These are phyloP conservation scores for Corythoichthys intestinalis DNA, from an alignment of 2,113 vertebrate genomes.

Conservation along the genomic window DNA sequence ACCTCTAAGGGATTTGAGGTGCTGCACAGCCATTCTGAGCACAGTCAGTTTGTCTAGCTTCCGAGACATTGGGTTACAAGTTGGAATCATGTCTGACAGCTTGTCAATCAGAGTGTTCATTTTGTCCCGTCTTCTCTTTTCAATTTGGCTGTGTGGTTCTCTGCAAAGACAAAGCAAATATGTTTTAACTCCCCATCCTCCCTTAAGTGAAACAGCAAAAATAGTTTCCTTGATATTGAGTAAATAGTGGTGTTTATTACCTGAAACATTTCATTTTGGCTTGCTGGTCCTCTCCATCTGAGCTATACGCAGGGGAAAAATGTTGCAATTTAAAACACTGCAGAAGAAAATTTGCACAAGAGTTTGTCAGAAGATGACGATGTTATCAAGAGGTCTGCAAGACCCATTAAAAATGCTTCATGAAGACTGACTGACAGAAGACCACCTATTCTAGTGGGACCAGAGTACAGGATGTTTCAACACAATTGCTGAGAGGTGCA, in stretches of 20 bases:
- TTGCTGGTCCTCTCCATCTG: conserved; percentile 80
- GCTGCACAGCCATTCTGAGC: conserved; percentile 87
- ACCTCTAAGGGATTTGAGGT: conserved; percentile 89
- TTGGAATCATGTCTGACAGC: conserved; percentile 88
- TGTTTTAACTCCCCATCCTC: neutral
- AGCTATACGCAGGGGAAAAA: conserved; percentile 66
- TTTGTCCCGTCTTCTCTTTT: conserved; percentile 89
- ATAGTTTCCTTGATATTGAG: neutral
- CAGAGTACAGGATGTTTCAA: neutral
- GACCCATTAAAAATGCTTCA: neutral
- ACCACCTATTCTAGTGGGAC: too few species aligned
- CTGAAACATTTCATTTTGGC: conserved; percentile 85
- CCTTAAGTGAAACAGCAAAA: neutral
- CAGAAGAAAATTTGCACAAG: neutral
- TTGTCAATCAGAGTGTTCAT: conserved; percentile 92
- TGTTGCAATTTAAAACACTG: neutral
- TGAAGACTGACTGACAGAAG: neutral
- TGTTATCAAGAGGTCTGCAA: too few species aligned
- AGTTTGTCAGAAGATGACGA: too few species aligned
- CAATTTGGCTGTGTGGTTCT: conserved; percentile 91
- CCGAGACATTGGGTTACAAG: conserved; percentile 81
- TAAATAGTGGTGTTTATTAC: conserved; percentile 49
- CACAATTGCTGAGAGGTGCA: neutral
- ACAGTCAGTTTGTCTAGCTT: conserved; percentile 93
- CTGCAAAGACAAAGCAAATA: conserved; percentile 52